Evolutionary conservation across 2,113 vertebrate species (phyloP), one percentile per base, ranked within the genome.

Genomic region (Zapornia atra): DNA sequence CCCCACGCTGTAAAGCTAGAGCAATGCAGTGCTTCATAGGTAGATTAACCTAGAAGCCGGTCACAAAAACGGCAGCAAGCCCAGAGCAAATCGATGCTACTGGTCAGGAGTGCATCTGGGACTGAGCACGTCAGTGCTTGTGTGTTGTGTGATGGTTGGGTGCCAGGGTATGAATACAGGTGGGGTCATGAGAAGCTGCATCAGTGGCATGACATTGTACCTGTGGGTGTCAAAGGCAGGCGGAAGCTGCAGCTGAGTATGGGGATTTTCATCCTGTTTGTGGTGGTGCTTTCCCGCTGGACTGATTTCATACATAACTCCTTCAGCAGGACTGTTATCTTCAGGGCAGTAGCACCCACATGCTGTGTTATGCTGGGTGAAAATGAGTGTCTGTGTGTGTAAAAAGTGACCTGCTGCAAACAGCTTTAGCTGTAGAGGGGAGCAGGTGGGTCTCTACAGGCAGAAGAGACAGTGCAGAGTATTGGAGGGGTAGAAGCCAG

Each of bases 81-180:
- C 64, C 66, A 18, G 44, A 87, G 59, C 15, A 48, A 51, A 63
- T 19, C 11, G 14, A 3, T 72, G 38, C 16, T 53, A 0, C 2
- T 12, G 42, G 59, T 54, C 88, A 68, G 90, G 77, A 89, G 42
- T 14, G 9, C 29, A 12, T 36, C 46, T 42, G 46, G 65, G n/a
- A 54, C 51, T 10, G 61, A 48, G 38, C 42, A 36, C 22, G 22
- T 20, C 56, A 16, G 24, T n/a, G 60, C 50, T 48, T 12, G 7
- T 34, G 1, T 14, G 17, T 42, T 3, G 1, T 8, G 14, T 10
- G 15, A 29, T 0, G 1, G 28, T 34, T 53, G 40, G 59, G 56
- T 82, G 69, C 56, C 70, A 29, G 48, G 34, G 16, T 46, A 3
- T 6, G 3, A 38, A 44, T 28, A 9, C 28, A 18, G 21, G 17